phyloP scores from a whole-genome alignment of 2,797 vertebrate species.

The Dermochelys coriacea region DNA sequence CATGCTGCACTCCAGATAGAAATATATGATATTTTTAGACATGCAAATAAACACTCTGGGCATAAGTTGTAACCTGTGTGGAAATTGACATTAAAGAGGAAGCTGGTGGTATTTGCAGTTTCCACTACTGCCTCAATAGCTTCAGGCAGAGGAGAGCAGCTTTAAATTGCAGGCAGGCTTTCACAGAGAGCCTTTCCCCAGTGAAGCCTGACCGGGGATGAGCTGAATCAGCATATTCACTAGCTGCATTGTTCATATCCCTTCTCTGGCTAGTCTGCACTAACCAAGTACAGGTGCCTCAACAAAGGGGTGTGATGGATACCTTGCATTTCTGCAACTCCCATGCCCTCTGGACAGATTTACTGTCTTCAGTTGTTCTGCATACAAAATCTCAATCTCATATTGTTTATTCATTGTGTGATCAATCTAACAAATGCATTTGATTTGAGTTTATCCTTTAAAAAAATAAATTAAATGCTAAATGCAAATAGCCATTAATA shows the following conservation, averaged over 20 bases:
- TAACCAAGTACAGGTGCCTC: not conserved
- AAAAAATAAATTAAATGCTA: not conserved
- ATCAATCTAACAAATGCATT: not conserved
- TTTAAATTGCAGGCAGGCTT: not conserved
- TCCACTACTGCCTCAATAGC: not conserved
- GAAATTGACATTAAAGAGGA: not conserved
- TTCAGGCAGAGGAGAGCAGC: not conserved
- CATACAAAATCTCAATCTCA: not conserved
- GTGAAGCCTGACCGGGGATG: not conserved
- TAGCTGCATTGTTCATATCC: not conserved
- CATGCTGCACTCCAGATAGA: fast-evolving
- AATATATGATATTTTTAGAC: fast-evolving
- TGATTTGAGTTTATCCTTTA: not conserved
- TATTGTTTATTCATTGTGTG: not conserved
- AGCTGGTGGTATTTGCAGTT: not conserved
- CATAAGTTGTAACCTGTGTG: not conserved
- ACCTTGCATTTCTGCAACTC: not conserved
- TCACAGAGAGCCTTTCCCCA: not conserved
- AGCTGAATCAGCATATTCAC: not conserved
- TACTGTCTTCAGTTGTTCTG: not conserved
- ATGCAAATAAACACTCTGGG: not conserved
- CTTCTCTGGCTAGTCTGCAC: not conserved
- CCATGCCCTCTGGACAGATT: not conserved
- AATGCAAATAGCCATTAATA: not conserved
- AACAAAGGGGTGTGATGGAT: not conserved